Evolutionary conservation across 1,140 invertebrate species (phyloP).

Genomic region (Apis cerana): DNA sequence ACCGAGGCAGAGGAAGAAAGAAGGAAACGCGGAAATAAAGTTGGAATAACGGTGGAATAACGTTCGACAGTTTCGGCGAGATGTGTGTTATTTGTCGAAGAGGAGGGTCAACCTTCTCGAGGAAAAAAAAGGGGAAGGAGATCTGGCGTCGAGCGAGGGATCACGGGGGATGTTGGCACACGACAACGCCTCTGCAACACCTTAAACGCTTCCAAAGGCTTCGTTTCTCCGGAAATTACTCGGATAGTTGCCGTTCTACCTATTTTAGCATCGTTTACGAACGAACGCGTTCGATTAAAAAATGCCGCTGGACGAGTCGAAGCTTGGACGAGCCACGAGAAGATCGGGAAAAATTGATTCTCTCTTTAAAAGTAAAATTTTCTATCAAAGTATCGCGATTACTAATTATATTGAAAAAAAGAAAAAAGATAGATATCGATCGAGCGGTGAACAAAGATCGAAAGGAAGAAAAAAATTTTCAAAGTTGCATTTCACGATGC

Average conservation of each 20-base stretch:
- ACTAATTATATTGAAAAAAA: not conserved
- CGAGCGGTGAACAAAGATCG: not conserved
- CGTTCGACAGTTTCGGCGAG: not conserved
- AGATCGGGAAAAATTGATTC: not conserved
- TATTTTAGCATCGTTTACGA: not conserved
- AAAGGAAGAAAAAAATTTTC: not conserved
- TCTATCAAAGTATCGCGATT: too few relatives aligned
- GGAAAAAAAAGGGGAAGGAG: conserved; percentile 5
- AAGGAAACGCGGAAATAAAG: not conserved
- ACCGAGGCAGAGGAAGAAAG: not conserved
- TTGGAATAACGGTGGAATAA: not conserved
- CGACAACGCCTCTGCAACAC: conserved; percentile 14
- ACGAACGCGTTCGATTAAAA: not conserved
- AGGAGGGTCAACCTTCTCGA: conserved; percentile 5
- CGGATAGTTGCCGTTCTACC: not conserved
- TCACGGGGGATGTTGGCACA: conserved; percentile 41
- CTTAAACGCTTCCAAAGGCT: conserved; percentile 34
- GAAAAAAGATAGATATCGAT: not conserved
- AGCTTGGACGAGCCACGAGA: too few relatives aligned
- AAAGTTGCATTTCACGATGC: not conserved
- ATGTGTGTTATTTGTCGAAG: conserved; percentile 12
- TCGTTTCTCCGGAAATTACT: conserved; percentile 17
- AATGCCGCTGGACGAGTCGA: not conserved
- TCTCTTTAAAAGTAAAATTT: too few relatives aligned
- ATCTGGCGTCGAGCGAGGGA: conserved; percentile 37